Evolutionary conservation across 2,113 vertebrate species (phyloP), one percentile per base, ranked within the genome.

Genomic region (Actinemys pallida): DNA sequence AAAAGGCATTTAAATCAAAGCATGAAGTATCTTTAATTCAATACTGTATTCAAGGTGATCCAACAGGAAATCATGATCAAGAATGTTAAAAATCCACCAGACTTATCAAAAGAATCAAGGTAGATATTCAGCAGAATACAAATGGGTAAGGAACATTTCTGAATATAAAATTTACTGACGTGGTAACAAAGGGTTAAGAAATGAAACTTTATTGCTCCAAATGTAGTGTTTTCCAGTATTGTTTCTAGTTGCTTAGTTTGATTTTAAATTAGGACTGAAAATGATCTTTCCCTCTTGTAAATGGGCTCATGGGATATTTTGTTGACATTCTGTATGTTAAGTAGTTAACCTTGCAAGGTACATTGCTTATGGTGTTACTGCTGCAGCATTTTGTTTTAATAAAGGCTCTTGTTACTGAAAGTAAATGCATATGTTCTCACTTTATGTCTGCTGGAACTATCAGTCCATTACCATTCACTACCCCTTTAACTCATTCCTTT

Each of bases 381-480:
- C 13, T n/a, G n/a, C 13, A 90, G 90, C 31, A 72, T 93, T 96
- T 91, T 78, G 59, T 29, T 94, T 93, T 88, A 94, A 92, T 53
- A 80, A 96, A 89, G 84, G 12, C 35, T 95, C 35, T 57, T 80
- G 45, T 87, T 93, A 87, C 54, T 90, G 54, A 16, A 92, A 93
- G 25, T 82, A 92, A 88, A 89, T 90, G 49, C 90, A 88, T 93
- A 87, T 95, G 95, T 95, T 97, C 95, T 95, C 91, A 91, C 65
- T 94, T 88, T 79, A 81, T 72, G 35, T 81, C 53, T 94, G 49
- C 53, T 84, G 12, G 72, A 97, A 35, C 89, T 94, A 86, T 83
- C 91, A 92, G 59, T n/a, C 96, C 49, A 82, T 96, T 97, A 95
- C 49, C 49, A 83, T 92, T 87, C 47, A 82, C 52, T 86, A 52